phyloP scores from a whole-genome alignment of 2,797 vertebrate genomes.

The Karalla daura region DNA sequence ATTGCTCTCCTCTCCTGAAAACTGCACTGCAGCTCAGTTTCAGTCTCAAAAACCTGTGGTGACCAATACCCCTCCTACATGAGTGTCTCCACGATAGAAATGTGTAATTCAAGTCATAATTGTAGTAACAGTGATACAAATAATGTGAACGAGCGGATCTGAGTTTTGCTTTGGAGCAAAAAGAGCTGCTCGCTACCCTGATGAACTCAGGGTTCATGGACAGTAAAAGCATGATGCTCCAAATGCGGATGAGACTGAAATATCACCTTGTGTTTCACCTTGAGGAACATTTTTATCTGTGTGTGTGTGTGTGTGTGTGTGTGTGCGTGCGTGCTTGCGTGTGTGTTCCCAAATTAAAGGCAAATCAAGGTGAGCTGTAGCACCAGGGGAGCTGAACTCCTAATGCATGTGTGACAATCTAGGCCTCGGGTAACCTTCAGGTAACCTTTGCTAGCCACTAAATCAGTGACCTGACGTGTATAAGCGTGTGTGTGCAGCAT shows the following conservation, averaged over 20 bases:
- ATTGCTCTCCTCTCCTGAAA: background rate
- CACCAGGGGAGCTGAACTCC: slow-evolving; percentile 56
- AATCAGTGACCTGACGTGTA: background rate
- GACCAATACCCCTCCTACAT: background rate
- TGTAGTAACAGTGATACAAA: background rate
- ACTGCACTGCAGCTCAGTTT: background rate
- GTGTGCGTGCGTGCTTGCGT: background rate
- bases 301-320: slow-evolving; percentile 10
- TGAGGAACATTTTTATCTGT: slow-evolving; percentile 21
- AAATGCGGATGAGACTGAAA: slow-evolving; percentile 16
- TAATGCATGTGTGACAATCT: slow-evolving; percentile 62
- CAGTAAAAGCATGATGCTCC: background rate
- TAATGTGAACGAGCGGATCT: background rate
- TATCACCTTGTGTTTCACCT: slow-evolving; percentile 45
- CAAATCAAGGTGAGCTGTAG: slow-evolving; percentile 63
- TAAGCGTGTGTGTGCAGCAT: background rate
- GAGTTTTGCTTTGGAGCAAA: background rate
- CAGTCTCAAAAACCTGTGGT: background rate
- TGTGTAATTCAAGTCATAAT: background rate
- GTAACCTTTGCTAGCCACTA: slow-evolving; percentile 49
- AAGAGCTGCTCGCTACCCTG: background rate
- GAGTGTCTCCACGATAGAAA: background rate
- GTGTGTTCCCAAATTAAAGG: slow-evolving; percentile 51
- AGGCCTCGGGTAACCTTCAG: slow-evolving; percentile 59
- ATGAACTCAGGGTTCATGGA: background rate